Evolutionary conservation across 2,888 invertebrate genomes (phyloP).

Genomic region (Tinea trinotella): DNA sequence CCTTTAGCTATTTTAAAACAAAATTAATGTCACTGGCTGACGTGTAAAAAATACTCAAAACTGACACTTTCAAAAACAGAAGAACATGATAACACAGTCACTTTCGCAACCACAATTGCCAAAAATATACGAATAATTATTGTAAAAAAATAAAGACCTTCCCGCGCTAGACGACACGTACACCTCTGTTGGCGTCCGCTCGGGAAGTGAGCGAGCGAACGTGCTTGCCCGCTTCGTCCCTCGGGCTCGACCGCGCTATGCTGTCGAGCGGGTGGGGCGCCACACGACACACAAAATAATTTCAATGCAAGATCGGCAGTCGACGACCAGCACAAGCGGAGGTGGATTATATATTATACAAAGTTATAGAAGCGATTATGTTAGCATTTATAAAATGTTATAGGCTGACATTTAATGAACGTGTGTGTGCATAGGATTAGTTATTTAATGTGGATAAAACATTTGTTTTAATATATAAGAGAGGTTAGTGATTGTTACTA

Average conservation of each 20-base stretch:
- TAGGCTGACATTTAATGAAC: background rate
- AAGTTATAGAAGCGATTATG: background rate
- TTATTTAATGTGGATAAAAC: background rate
- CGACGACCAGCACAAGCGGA: background rate
- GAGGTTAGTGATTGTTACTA: background rate
- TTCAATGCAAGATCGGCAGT: background rate
- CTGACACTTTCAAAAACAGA: constrained; percentile 8
- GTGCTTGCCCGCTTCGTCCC: no score
- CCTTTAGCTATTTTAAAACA: no score
- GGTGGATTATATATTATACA: background rate
- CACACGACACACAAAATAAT: background rate
- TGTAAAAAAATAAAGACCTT: background rate
- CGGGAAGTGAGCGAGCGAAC: constrained; percentile 4
- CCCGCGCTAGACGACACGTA: background rate
- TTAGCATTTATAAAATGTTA: background rate
- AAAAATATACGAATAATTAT: background rate
- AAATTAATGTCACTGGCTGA: constrained; percentile 1
- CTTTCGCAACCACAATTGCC: background rate
- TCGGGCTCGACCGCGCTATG: background rate
- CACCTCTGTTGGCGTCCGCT: background rate
- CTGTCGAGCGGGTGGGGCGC: background rate
- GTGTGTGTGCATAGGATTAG: background rate
- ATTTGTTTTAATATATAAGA: background rate
- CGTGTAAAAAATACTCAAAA: background rate
- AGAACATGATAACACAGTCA: constrained; percentile 8